phyloP scores from a whole-genome alignment of 2,797 vertebrate species.

The Rhadinocentrus ornatus region DNA sequence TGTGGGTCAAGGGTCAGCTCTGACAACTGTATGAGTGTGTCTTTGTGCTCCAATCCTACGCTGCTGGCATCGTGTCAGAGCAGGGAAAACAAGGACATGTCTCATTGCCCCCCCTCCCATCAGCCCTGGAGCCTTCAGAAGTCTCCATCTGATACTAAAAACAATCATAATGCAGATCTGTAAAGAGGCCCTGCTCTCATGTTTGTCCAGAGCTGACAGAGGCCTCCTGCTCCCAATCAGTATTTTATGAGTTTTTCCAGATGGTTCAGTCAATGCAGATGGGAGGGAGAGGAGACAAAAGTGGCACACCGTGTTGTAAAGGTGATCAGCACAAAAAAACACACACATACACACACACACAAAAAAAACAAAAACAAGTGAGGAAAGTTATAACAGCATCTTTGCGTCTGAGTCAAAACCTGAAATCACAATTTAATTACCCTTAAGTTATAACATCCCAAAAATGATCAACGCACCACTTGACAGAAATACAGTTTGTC shows the following conservation, averaged over 20 bases:
- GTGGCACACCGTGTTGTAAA: slow-evolving; percentile 22
- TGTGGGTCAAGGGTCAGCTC: slow-evolving; percentile 37
- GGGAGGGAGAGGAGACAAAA: slow-evolving; percentile 34
- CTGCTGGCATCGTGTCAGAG: slow-evolving; percentile 74
- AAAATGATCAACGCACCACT: slow-evolving; percentile 4
- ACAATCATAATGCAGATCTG: slow-evolving; percentile 56
- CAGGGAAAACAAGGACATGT: slow-evolving; percentile 76
- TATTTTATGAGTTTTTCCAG: slow-evolving; percentile 71
- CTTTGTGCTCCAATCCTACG: slow-evolving; percentile 79
- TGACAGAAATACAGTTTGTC: slow-evolving; percentile 31
- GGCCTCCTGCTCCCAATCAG: slow-evolving; percentile 61
- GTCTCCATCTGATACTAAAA: slow-evolving; percentile 53
- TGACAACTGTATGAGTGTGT: slow-evolving; percentile 69
- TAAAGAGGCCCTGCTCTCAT: slow-evolving; percentile 43
- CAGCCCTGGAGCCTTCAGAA: slow-evolving; percentile 58
- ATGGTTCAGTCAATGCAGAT: slow-evolving; percentile 58
- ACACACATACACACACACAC: no score
- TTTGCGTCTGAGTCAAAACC: not conserved
- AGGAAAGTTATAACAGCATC: not conserved
- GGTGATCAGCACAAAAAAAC: slow-evolving; percentile 11
- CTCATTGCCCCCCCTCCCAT: slow-evolving; percentile 61
- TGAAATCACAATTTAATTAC: slow-evolving; percentile 27
- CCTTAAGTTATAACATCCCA: slow-evolving; percentile 32
- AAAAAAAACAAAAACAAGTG: slow-evolving; percentile 2
- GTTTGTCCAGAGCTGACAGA: slow-evolving; percentile 59